Evolutionary conservation across 2,888 invertebrate genomes (phyloP), one percentile per base, ranked within the genome.

Genomic region (Tenthredo amoena): DNA sequence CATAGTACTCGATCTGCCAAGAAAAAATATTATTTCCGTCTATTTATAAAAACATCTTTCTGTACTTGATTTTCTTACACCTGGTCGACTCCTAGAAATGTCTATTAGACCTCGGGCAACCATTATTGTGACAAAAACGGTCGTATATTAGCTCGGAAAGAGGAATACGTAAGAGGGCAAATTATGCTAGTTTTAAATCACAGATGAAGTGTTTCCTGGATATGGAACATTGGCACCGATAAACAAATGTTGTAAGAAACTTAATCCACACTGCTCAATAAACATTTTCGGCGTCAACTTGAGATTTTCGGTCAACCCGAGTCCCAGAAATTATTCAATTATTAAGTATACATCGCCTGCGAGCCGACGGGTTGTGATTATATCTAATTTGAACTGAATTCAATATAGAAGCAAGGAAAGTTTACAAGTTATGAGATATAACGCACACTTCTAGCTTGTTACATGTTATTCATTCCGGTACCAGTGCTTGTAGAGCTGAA

Each of bases 101-200:
- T n/a, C 50, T n/a, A 50, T 50, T 1, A 18, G 50, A n/a, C 50
- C 50, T 50, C 50, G 50, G n/a, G 50, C 18, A n/a, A 6, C n/a
- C 6, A 1, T 55, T 55, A 55, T n/a, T 55, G n/a, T 1, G n/a
- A 55, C 6, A n/a, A 55, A 55, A 50, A 55, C 18, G n/a, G n/a
- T n/a, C n/a, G n/a, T n/a, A n/a, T 5, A 37, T 72, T n/a, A n/a
- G 4, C 40, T 6, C 21, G 37, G n/a, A 2, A n/a, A 37, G 34
- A 72, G n/a, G 40, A 72, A 55, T n/a, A n/a, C n/a, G 5, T 55
- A 10, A 40, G 7, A n/a, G 34, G 1, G n/a, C n/a, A n/a, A 72
- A 40, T 72, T 40, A 72, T 72, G 18, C 72, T 72, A 15, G 37
- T 72, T 72, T 72, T 10, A 40, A 72, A 72, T 72, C 40, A 72